Evolutionary conservation across 92 coral and sea anemone species (phyloP), one percentile per base, ranked within the genome.

Genomic region (Palythoa caribaeorum): DNA sequence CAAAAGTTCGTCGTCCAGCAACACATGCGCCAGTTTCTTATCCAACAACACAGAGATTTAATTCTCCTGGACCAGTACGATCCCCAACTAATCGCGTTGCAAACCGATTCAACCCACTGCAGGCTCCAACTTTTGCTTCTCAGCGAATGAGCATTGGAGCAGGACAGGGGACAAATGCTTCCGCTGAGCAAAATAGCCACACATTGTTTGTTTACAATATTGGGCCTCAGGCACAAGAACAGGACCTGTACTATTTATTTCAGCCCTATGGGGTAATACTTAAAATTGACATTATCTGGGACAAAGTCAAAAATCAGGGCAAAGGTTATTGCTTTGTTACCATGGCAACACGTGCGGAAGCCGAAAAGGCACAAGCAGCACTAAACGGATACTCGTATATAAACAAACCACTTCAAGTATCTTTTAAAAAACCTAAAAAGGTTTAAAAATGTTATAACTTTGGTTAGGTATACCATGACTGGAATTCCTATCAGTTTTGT

Each of bases 321-420:
- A 95, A 95, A 88, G 98, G 98, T 14, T 93, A 84, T 86, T 90
- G 96, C 38, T 95, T 95, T 89, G 96, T 95, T 83, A 91, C 98
- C 50, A 93, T 93, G 96, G 96, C 96, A 57, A 78, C 91, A 2
- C 79, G 72, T 55, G 80, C 68, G 40, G 94, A 90, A 38, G 98
- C 98, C 5, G 96, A 95, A 62, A 51, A 84, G 50, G 96, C 98
- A 0, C 90, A 93, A 53, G 87, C 66, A 11, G 92, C 90, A 57
- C 91, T 95, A 39, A 91, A 95, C 85, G 98, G 98, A 3, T 93
- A 77, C 63, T 78, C 13, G 47, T 93, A 84, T 80, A 84, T 79
- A 7, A 88, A 85, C 62, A 88, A 88, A 28, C 96, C 96, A 5
- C 60, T 95, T 54, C 98, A 95, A 55, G 98, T 95, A 9, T 91